Evolutionary conservation across 2,113 vertebrate species (phyloP).

Genomic region (Halichoeres trimaculatus): DNA sequence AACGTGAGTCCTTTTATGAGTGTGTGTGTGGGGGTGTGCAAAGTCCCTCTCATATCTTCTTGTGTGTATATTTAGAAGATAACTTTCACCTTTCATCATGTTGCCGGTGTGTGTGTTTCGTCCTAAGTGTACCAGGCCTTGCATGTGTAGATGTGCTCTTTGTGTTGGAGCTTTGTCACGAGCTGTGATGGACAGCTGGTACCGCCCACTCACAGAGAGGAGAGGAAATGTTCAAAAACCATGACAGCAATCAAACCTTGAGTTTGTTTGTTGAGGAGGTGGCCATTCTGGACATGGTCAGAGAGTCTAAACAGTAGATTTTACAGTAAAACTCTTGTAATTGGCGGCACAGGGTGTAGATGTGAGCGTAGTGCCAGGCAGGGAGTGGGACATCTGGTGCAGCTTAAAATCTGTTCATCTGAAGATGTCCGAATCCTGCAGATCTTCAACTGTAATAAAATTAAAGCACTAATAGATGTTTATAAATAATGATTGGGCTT

Average conservation of each 20-base stretch:
- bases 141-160: constrained; percentile 16
- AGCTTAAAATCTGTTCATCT: constrained; percentile 14
- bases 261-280: neutral
- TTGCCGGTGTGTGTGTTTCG: constrained; percentile 30
- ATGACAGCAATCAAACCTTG: constrained; percentile 1
- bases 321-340: too few relatives aligned
- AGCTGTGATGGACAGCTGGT: constrained; percentile 28
- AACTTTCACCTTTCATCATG: constrained; percentile 9
- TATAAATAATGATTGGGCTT: neutral
- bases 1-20: constrained; percentile 84
- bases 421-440: constrained; percentile 12
- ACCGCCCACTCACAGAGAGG: neutral
- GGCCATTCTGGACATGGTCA: neutral
- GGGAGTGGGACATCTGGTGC: constrained; percentile 39
- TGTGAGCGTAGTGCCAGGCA: constrained; percentile 6
- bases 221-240: neutral
- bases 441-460: constrained; percentile 6
- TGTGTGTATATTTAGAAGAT: neutral
- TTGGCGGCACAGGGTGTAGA: neutral
- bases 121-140: constrained; percentile 11
- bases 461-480: neutral
- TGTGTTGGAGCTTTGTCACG: constrained; percentile 24
- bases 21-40: neutral
- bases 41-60: neutral
- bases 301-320: too few relatives aligned